These are phyloP conservation scores for Parotia lawesii DNA, from an alignment of 2,113 vertebrate genomes.

Conservation along the genomic window DNA sequence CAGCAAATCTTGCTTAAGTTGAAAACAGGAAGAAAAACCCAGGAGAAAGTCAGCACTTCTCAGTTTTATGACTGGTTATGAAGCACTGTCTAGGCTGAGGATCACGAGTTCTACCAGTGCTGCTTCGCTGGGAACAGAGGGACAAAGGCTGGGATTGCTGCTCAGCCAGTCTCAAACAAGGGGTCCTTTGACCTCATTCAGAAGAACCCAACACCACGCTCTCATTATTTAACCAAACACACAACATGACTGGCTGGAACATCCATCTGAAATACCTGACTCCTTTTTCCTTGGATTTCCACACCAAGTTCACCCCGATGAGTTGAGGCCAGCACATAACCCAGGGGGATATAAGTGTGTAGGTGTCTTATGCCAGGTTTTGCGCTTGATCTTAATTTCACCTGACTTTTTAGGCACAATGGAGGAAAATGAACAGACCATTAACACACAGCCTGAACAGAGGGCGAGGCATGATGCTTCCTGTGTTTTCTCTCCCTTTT, in stretches of 20 bases:
- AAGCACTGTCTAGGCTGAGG: background rate
- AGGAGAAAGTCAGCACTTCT: background rate
- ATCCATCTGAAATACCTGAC: background rate
- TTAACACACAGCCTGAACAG: accelerated
- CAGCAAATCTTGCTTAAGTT: background rate
- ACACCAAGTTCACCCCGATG: background rate
- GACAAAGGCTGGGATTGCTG: background rate
- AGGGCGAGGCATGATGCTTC: background rate
- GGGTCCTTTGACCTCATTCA: background rate
- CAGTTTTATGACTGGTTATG: background rate
- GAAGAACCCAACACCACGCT: background rate
- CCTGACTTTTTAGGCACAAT: background rate
- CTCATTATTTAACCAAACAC: background rate
- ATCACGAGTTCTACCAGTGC: background rate
- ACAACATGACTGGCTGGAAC: background rate
- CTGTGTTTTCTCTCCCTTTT: background rate
- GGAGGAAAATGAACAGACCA: background rate
- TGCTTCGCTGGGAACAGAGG: background rate
- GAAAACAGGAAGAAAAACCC: background rate
- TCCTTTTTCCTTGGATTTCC: background rate
- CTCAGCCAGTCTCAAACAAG: background rate
- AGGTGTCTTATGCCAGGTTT: background rate
- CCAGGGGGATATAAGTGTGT: accelerated
- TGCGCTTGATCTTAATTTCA: background rate
- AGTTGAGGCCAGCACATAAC: background rate